These are phyloP conservation scores for Coecobrya sp. DNA, from an alignment of 2,888 invertebrate species.

Conservation along the genomic window DNA sequence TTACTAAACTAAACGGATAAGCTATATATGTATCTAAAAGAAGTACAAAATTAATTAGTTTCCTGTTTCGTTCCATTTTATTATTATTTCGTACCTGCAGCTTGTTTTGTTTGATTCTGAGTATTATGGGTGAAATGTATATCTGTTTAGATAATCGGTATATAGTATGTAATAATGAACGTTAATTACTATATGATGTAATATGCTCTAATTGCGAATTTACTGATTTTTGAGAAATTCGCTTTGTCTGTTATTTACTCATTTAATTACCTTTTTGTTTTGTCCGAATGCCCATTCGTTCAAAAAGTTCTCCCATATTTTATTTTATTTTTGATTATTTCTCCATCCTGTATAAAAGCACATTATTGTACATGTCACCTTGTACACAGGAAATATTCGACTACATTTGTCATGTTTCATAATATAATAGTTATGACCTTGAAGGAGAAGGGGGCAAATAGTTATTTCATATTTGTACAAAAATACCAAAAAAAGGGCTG, in stretches of 20 bases:
- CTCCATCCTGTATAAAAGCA: not conserved
- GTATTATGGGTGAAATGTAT: not conserved
- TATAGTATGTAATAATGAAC: not conserved
- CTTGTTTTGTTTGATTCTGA: constrained; percentile 44
- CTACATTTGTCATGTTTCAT: too few species aligned
- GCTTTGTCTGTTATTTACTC: constrained; percentile 59
- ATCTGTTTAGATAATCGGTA: constrained; percentile 10
- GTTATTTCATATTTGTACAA: not conserved
- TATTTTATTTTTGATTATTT: not conserved
- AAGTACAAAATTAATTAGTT: constrained; percentile 25
- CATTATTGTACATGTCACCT: not conserved
- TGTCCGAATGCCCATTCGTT: constrained; percentile 57
- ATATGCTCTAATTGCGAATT: constrained; percentile 72
- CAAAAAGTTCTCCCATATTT: not conserved
- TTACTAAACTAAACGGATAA: not conserved
- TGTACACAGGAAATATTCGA: not conserved
- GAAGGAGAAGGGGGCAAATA: constrained; percentile 75
- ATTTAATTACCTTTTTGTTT: constrained; percentile 60
- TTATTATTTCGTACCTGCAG: constrained; percentile 20
- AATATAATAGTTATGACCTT: not conserved
- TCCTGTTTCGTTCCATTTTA: constrained; percentile 12
- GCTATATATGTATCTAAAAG: constrained; percentile 5
- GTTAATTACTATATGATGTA: constrained; percentile 6
- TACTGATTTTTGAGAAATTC: constrained; percentile 79
- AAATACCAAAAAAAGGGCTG: constrained; percentile 23